Base-by-base conservation (phyloP, 2,113 vertebrate genomes). In the Sula dactylatra region DNA sequence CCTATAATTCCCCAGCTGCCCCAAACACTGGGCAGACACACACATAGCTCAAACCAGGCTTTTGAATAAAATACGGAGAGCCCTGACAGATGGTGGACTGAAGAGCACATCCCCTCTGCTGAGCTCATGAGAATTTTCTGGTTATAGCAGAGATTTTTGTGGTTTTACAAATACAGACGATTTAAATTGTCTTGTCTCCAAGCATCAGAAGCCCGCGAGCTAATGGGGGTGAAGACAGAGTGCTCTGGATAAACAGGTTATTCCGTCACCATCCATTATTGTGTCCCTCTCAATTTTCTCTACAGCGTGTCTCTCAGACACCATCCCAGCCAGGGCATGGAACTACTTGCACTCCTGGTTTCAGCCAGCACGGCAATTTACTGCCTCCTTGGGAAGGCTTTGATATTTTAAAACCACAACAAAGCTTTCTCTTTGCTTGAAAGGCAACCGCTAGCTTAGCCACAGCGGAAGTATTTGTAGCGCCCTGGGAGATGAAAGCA, bases 351-450 rank as follows among this genome's bases (percentile, higher is more conserved):
- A 20, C 90, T 96, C 62, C 69, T 62, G 69, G 66, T 92, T 82
- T 32, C 90, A 92, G 71, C 79, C 94, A 85, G 67, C 22, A 1
- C 2, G 59, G 88, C 76, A 91, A 95, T 92, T 96, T 58, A 83
- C 80, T 71, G 90, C 82, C 94, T 97, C 90, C 82, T 82, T 21
- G 86, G 76, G 52, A 88, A 94, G 90, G 32, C 86, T 95, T 73
- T 83, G 88, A 55, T 92, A 71, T 14, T 73, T 67, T 42, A n/a
- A 93, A 92, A 77, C 45, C 95, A 86, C 93, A 88, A 40, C 85
- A 16, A 58, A 97, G 86, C 71, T 22, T 93, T 67, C 80, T n/a
- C 82, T 78, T 32, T 22, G 80, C 86, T 67, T 62, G 52, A 95
- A 96, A 95, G 90, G 72, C 65, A 86, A 92, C 82, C 82, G n/a